A percentile compares a stretch with the other conserved stretches of the same genome.
Conservation (phyloP, 35 echinoderm and acorn worm species). For the Eucidaris tribuloides region DNA sequence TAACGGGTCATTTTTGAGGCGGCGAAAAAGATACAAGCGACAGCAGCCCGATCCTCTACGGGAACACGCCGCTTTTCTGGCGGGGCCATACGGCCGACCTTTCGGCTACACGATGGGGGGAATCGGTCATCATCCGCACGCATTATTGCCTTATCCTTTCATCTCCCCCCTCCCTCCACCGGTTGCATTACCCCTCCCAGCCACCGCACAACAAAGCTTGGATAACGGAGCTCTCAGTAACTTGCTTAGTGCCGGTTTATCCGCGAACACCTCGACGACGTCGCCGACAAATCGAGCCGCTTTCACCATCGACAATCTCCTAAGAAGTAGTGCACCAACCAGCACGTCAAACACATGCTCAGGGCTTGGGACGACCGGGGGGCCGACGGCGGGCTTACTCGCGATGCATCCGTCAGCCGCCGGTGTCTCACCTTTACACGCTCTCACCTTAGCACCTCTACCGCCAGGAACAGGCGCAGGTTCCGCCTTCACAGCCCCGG, state of each 20-base stretch:
- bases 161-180: conserved; percentile 88
- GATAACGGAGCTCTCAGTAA: conserved; percentile 63
- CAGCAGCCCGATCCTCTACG: conserved; percentile 76
- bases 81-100: conserved; percentile 40
- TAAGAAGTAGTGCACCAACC: conserved; percentile 46
- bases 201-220: conserved; percentile 56
- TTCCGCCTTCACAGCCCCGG: conserved; percentile 65
- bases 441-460: background rate
- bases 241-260: conserved; percentile 58
- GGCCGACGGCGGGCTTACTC: background rate
- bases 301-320: conserved; percentile 79
- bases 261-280: conserved; percentile 53
- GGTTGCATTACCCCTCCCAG: conserved; percentile 82
- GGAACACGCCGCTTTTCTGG: conserved; percentile 57
- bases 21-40: conserved; percentile 95
- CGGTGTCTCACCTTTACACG: too few species aligned
- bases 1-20: conserved; percentile 95
- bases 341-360: conserved; percentile 41
- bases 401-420: conserved; percentile 1
- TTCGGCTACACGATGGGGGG: conserved; percentile 51
- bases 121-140: conserved; percentile 61
- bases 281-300: conserved; percentile 53
- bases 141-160: conserved; percentile 89
- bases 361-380: conserved; percentile 13
- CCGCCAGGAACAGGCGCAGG: conserved; percentile 30